A percentile compares a stretch with the other conserved stretches of the same genome.
Evolutionary conservation across 2,797 vertebrate species (phyloP).

Genomic region (Emydoidea blandingii): DNA sequence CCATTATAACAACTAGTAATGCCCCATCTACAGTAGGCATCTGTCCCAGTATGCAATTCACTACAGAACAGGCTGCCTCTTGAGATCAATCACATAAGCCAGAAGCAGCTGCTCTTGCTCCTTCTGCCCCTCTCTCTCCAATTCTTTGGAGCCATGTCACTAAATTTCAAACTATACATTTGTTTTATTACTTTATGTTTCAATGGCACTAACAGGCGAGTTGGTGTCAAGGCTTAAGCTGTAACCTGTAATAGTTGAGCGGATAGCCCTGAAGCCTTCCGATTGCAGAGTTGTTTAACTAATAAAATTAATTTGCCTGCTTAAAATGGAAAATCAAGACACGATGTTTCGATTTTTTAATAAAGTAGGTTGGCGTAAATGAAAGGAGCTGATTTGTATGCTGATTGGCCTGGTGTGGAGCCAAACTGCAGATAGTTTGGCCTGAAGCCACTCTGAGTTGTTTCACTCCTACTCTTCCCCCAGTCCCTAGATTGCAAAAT

Average conservation of each 20-base stretch:
- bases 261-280: constrained; percentile 14
- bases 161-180: constrained; percentile 74
- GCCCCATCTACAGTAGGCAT: constrained; percentile 61
- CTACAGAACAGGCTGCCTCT: constrained; percentile 63
- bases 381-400: constrained; percentile 54
- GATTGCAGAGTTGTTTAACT: constrained; percentile 35
- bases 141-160: constrained; percentile 70
- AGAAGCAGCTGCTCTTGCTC: constrained; percentile 77
- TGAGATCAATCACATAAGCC: constrained; percentile 70
- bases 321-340: constrained; percentile 75
- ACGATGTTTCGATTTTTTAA: constrained; percentile 67
- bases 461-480: constrained; percentile 3
- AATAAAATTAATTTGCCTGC: constrained; percentile 73
- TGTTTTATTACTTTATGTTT: constrained; percentile 69
- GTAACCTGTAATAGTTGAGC: constrained; percentile 57
- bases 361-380: constrained; percentile 61
- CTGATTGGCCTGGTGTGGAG: constrained; percentile 48
- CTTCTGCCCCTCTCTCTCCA: constrained; percentile 58
- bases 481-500: not conserved
- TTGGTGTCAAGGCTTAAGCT: constrained; percentile 41
- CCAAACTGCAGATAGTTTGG: constrained; percentile 52
- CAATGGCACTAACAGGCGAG: constrained; percentile 47
- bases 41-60: constrained; percentile 54
- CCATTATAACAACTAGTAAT: constrained; percentile 69
- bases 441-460: not conserved